Conservation (phyloP, 2,797 vertebrate genomes). For the Hoplostethus mediterraneus region DNA sequence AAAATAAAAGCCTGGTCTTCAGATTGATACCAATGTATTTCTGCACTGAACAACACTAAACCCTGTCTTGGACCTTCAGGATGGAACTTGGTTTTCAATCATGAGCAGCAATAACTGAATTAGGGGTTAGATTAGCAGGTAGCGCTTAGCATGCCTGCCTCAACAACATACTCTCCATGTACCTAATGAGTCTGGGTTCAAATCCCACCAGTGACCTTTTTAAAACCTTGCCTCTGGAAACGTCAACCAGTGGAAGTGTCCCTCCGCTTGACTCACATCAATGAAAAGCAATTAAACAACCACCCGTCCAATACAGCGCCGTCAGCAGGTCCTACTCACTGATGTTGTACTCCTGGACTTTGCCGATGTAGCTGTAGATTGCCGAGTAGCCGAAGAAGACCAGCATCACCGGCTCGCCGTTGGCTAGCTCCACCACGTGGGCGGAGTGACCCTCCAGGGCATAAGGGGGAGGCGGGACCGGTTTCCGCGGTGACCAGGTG, state of each 20-base stretch:
- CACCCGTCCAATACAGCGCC: background rate
- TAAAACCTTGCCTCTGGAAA: constrained; percentile 4
- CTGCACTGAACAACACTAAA: no score
- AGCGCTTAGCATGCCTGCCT: no score
- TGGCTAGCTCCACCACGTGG: constrained; percentile 88
- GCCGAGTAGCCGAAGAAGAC: constrained; percentile 93
- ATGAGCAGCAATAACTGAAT: no score
- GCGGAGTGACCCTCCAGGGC: constrained; percentile 92
- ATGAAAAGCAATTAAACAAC: constrained; percentile 35
- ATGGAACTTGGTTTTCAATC: no score
- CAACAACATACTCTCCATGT: no score
- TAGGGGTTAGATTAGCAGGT: no score
- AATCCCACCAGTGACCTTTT: background rate
- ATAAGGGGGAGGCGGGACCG: constrained; percentile 85
- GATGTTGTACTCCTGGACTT: constrained; percentile 92
- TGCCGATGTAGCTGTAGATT: constrained; percentile 91
- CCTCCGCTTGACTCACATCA: constrained; percentile 4
- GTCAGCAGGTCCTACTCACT: constrained; percentile 82
- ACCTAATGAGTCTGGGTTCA: background rate
- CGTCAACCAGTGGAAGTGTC: background rate
- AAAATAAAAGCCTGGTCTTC: no score
- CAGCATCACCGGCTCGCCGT: constrained; percentile 89
- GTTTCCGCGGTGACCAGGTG: constrained; percentile 85
- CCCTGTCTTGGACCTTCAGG: no score
- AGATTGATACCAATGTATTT: no score